Base-by-base conservation (phyloP, 2,888 invertebrate genomes). In the Calliscelio sp. region DNA sequence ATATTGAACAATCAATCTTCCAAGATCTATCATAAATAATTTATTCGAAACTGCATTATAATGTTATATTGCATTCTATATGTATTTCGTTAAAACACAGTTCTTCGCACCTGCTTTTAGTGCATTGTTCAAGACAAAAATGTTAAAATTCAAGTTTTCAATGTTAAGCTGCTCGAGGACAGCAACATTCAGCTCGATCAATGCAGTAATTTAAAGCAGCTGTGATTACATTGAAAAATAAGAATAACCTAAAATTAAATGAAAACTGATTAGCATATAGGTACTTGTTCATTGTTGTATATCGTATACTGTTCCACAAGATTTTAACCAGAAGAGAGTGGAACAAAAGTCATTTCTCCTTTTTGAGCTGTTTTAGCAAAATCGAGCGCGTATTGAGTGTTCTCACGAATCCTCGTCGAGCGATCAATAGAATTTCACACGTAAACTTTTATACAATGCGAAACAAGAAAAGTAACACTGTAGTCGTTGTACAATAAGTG, bases 141-240 rank as follows among this genome's bases (percentile, higher is more conserved):
- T 75, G 55, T 70, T 75, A 68, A 78, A 84, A 75, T 84, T 84
- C 84, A 59, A 84, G 84, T 80, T 80, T 79, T 59, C 71, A 80
- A 71, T 84, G 80, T 80, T 75, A 65, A 79, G 75, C 71, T 63
- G 38, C 59, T 71, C 51, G 75, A 75, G 71, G 65, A 71, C 63
- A 71, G 38, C 57, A 73, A 78, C 59, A 73, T 78, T 78, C 82
- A 78, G 35, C 51, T 73, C 73, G 61, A 73, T 68, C 71, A 79
- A 75, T 84, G 70, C 75, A 61, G 74, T 71, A 65, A 75, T 75
- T 70, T 74, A 77, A 80, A 84, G 80, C 84, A 84, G 84, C 84
- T 84, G 80, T 70, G 80, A 84, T 84, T 84, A 84, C 57, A 84
- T 84, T 84, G 80, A 84, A 84, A 80, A 73, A 63, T 71, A 70